Conservation (phyloP, 2,113 vertebrate species). For the Psittacus erithacus region DNA sequence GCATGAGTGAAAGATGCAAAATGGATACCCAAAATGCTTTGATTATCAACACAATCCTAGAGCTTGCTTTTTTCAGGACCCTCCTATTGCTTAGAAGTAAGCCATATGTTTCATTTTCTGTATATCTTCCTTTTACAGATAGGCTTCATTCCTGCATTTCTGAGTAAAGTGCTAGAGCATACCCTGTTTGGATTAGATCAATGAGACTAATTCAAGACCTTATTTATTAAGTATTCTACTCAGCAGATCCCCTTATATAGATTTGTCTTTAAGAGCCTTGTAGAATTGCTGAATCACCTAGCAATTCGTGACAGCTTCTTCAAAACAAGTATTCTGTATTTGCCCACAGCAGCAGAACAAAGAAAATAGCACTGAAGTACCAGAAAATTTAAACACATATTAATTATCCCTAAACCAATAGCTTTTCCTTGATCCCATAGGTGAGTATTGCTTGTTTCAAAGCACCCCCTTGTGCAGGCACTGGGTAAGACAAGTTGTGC, state of each 20-base stretch:
- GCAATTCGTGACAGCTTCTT: background rate
- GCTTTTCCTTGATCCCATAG: background rate
- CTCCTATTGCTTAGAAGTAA: background rate
- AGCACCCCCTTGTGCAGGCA: constrained; percentile 52
- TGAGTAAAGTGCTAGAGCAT: background rate
- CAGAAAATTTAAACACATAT: background rate
- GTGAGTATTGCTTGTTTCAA: constrained; percentile 33
- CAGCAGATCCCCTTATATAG: background rate
- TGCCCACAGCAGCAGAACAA: background rate
- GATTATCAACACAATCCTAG: background rate
- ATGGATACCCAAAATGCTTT: background rate
- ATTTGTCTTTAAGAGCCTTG: constrained; percentile 7
- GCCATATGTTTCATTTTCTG: background rate
- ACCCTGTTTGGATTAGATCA: background rate
- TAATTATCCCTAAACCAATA: constrained; percentile 10
- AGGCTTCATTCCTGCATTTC: background rate
- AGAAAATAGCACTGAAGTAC: background rate
- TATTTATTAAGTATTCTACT: background rate
- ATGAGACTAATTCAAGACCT: constrained; percentile 6
- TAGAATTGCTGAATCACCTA: background rate
- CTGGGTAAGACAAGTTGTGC: constrained; percentile 23
- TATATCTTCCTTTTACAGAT: background rate
- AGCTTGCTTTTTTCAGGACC: background rate
- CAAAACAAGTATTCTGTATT: constrained; percentile 10
- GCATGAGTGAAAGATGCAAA: background rate